Percentiles rank a stretch among this genome's conserved stretches.
Conservation (phyloP, 2,797 vertebrate genomes). For the Limosa lapponica region DNA sequence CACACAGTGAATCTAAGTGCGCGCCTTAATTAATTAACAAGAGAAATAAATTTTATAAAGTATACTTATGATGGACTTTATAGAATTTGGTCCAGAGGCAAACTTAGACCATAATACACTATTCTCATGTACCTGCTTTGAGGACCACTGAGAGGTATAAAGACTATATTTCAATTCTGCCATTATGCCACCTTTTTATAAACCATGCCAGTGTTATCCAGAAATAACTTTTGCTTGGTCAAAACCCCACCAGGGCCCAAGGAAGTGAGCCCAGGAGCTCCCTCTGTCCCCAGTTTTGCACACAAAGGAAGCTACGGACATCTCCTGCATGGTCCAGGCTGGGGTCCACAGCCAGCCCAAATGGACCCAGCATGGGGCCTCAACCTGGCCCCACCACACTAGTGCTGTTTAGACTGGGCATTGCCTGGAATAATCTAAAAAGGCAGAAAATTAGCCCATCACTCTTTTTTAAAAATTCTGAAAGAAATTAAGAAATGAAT, state of each 20-base stretch:
- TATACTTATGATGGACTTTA: neutral
- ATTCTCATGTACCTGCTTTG: neutral
- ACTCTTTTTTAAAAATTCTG: neutral
- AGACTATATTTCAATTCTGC: neutral
- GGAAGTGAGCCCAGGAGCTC: fast-evolving
- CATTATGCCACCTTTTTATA: neutral
- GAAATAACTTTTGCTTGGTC: neutral
- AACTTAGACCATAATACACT: neutral
- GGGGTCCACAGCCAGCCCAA: fast-evolving
- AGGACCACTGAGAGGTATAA: neutral
- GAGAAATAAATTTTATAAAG: neutral
- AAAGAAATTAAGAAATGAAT: neutral
- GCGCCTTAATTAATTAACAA: neutral
- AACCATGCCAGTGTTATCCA: neutral
- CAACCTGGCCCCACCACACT: neutral
- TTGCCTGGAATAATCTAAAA: neutral
- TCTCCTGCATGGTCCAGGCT: fast-evolving
- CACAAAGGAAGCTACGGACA: fast-evolving
- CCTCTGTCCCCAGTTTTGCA: fast-evolving
- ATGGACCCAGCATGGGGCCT: fast-evolving
- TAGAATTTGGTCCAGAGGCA: neutral
- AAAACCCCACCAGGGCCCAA: neutral
- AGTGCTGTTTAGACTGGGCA: neutral
- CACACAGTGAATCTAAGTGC: neutral
- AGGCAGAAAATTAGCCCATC: neutral